Conservation (phyloP, 1,140 invertebrate genomes). For the Teleogryllus occipitalis region DNA sequence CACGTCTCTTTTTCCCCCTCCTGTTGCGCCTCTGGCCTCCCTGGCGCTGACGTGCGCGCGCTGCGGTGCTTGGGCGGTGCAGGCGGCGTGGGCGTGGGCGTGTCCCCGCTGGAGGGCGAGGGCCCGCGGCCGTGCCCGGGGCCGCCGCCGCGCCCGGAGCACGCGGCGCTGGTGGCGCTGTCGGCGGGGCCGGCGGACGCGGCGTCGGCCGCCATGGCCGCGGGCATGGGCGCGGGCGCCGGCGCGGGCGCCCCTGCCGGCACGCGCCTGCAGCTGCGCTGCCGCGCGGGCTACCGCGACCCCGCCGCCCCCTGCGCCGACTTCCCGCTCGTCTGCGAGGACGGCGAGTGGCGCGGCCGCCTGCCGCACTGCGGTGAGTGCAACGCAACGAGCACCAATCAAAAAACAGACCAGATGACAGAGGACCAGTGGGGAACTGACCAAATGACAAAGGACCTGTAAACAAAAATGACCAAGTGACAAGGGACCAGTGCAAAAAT, state of each 20-base stretch:
- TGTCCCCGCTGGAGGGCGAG: not conserved
- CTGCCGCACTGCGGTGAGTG: constrained; percentile 12
- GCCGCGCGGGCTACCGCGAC: constrained; percentile 23
- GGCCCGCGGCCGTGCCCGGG: not conserved
- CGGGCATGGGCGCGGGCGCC: not conserved
- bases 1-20: not conserved
- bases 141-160: not conserved
- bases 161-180: not conserved
- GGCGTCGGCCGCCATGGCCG: not conserved
- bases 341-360: constrained; percentile 18
- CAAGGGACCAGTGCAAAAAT: no score
- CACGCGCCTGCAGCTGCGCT: constrained; percentile 22
- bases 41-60: no score
- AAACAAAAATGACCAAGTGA: no score
- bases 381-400: not conserved
- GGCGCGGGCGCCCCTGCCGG: constrained; percentile 13
- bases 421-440: no score
- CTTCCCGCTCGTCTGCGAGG: constrained; percentile 20
- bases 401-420: no score
- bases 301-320: constrained; percentile 18
- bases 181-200: not conserved
- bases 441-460: no score
- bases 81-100: not conserved
- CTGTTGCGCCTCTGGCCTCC: no score
- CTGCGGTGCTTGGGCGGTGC: not conserved